A percentile compares a stretch with the other conserved stretches of the same genome.
phyloP scores from a whole-genome alignment of 92 coral and sea anemone species.

The Epizoanthus stellaris region DNA sequence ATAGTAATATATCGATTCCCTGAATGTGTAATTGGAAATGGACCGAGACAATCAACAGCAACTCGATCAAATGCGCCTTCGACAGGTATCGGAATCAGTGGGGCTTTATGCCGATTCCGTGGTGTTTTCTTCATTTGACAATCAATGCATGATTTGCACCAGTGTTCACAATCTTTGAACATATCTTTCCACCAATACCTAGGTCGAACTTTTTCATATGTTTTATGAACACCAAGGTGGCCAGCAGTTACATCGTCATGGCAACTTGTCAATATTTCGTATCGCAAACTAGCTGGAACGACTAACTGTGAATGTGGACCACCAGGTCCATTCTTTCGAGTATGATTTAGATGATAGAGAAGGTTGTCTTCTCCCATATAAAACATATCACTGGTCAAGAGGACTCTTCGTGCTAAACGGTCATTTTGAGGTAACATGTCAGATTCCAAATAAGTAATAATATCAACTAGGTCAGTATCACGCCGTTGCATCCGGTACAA shows the following conservation, averaged over 20 bases:
- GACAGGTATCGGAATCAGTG: constrained; percentile 43
- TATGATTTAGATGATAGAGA: too few relatives aligned
- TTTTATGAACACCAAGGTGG: constrained; percentile 51
- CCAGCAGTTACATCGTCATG: constrained; percentile 52
- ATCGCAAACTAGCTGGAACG: too few relatives aligned
- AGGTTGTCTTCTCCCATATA: too few relatives aligned
- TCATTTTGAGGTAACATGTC: constrained; percentile 19
- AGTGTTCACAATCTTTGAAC: constrained; percentile 61
- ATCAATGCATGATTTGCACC: constrained; percentile 51
- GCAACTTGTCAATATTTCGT: constrained; percentile 41
- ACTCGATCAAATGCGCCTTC: constrained; percentile 45
- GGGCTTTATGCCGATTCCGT: constrained; percentile 37
- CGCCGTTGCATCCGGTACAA: constrained; percentile 28
- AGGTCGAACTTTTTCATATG: constrained; percentile 42
- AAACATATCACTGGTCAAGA: too few relatives aligned
- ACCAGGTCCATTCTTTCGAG: too few relatives aligned
- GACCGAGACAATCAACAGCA: constrained; percentile 62
- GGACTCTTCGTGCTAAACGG: background rate
- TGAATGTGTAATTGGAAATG: constrained; percentile 54
- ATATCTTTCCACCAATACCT: constrained; percentile 64
- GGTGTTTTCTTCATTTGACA: constrained; percentile 59
- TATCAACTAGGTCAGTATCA: constrained; percentile 29
- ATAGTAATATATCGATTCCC: constrained; percentile 68
- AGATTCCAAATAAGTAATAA: constrained; percentile 34
- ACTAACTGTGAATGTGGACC: too few relatives aligned